phyloP scores from a whole-genome alignment of 2,888 invertebrate genomes.

The Temnothorax rugatulus region DNA sequence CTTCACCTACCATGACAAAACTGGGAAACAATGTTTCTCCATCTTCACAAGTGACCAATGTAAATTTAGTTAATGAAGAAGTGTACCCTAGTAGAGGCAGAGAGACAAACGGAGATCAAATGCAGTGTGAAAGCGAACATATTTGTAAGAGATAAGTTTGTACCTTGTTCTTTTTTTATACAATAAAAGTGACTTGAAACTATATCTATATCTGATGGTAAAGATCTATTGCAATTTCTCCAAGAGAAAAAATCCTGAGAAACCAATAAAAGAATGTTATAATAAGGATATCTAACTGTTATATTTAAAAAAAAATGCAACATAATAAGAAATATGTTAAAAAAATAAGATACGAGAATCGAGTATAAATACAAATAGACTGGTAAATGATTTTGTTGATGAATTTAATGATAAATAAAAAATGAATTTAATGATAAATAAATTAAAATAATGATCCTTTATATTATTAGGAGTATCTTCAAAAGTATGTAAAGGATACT shows the following conservation, averaged over 20 bases:
- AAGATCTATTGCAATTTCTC: constrained; percentile 11
- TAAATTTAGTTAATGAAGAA: constrained; percentile 70
- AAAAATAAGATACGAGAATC: too few relatives aligned
- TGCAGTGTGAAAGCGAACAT: constrained; percentile 73
- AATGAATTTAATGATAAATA: too few relatives aligned
- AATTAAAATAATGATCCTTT: too few relatives aligned
- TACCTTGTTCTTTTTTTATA: constrained; percentile 59
- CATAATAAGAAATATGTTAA: too few relatives aligned
- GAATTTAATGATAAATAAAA: too few relatives aligned
- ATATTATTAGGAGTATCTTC: too few relatives aligned
- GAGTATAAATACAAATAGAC: too few relatives aligned
- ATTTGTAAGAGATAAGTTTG: constrained; percentile 67
- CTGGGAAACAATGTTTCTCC: constrained; percentile 60
- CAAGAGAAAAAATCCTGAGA: background rate
- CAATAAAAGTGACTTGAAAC: constrained; percentile 59
- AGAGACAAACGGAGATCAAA: constrained; percentile 72
- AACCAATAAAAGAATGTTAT: background rate
- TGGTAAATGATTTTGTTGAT: too few relatives aligned
- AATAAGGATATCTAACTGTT: background rate
- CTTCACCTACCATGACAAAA: constrained; percentile 62
- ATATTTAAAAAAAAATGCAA: background rate
- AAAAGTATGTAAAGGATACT: too few relatives aligned
- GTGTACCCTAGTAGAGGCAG: constrained; percentile 62
- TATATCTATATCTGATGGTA: constrained; percentile 52
- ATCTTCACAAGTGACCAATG: constrained; percentile 57